A percentile compares a stretch with the other conserved stretches of the same genome.
These are phyloP conservation scores for Agrotis exclamationis DNA, from an alignment of 2,888 invertebrate species.

Conservation along the genomic window DNA sequence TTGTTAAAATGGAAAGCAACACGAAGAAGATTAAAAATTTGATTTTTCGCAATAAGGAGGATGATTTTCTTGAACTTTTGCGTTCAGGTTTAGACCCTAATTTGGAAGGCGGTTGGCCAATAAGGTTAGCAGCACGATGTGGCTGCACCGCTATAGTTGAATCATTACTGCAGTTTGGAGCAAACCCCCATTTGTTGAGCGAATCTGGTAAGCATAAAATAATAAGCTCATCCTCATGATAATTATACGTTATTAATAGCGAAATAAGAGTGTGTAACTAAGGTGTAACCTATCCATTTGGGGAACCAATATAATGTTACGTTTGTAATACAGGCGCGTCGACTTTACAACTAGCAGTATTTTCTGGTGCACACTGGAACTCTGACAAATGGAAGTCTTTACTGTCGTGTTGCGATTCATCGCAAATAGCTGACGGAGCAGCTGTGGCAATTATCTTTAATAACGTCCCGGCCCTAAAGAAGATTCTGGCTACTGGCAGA, in stretches of 20 bases:
- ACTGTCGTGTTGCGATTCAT: constrained; percentile 86
- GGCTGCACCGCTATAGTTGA: constrained; percentile 80
- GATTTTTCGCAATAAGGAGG: constrained; percentile 76
- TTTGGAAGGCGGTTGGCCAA: constrained; percentile 85
- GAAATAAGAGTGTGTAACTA: background rate
- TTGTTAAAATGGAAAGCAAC: constrained; percentile 72
- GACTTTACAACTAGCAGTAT: constrained; percentile 86
- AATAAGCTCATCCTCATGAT: too few relatives aligned
- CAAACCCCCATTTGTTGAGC: constrained; percentile 84
- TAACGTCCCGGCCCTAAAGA: constrained; percentile 80
- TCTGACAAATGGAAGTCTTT: constrained; percentile 81
- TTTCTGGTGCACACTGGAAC: constrained; percentile 82
- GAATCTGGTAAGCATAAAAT: constrained; percentile 81
- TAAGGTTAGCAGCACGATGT: constrained; percentile 84
- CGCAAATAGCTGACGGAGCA: constrained; percentile 87
- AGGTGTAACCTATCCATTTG: background rate
- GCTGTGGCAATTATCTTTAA: constrained; percentile 87
- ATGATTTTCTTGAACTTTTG: constrained; percentile 76
- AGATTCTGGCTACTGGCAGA: constrained; percentile 84
- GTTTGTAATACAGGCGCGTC: constrained; percentile 79
- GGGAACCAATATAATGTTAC: background rate
- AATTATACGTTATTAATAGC: too few relatives aligned
- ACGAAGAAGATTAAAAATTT: constrained; percentile 73
- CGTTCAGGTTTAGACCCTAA: constrained; percentile 83
- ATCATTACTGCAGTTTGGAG: constrained; percentile 81